A percentile compares a stretch with the other conserved stretches of the same genome.
Evolutionary conservation across 2,113 vertebrate species (phyloP).

Genomic region (Ellobius talpinus): DNA sequence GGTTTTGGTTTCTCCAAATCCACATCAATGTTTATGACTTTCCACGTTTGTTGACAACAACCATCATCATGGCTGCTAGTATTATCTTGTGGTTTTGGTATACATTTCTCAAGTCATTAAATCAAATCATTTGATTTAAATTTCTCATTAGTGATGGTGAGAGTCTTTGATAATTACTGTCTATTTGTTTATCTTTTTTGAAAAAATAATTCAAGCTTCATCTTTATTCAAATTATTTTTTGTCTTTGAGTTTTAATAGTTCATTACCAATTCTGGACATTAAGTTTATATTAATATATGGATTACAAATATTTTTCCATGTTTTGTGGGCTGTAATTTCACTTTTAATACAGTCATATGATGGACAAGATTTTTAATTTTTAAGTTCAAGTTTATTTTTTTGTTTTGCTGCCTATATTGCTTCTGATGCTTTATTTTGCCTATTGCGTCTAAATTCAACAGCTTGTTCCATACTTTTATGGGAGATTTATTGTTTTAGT

Average conservation of each 20-base stretch:
- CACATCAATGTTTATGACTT: not conserved
- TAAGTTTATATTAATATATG: not conserved
- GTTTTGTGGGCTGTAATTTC: not conserved
- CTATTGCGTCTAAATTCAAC: not conserved
- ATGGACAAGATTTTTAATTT: not conserved
- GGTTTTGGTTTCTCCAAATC: not conserved
- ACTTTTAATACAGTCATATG: not conserved
- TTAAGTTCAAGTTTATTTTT: not conserved
- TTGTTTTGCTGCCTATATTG: not conserved
- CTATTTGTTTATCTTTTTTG: not conserved
- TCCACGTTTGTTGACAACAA: not conserved
- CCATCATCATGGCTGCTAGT: not conserved
- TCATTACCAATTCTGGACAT: not conserved
- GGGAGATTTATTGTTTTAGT: not conserved
- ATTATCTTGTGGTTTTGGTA: not conserved
- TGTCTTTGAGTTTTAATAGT: not conserved
- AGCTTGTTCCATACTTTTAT: not conserved
- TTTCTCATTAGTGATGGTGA: not conserved
- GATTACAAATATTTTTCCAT: not conserved
- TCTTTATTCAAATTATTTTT: not conserved
- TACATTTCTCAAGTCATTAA: not conserved
- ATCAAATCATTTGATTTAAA: too few relatives aligned
- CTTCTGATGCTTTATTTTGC: not conserved
- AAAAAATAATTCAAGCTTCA: not conserved
- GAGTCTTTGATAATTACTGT: not conserved